Evolutionary conservation across 1,140 invertebrate species (phyloP).

Genomic region (Drosophila orosa): DNA sequence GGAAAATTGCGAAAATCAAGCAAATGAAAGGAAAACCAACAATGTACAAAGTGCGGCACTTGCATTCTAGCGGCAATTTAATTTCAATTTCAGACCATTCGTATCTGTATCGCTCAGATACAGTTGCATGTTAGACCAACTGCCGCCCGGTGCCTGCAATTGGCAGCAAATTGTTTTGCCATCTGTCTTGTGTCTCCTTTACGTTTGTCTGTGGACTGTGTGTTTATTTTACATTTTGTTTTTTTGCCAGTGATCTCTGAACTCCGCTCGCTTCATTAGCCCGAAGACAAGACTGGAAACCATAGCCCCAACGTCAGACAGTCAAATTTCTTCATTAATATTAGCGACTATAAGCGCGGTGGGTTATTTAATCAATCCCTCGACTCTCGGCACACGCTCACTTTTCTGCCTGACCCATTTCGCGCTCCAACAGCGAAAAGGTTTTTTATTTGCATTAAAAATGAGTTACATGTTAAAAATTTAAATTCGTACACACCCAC

Average conservation of each 20-base stretch:
- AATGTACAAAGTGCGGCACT: constrained; percentile 42
- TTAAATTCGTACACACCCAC: constrained; percentile 79
- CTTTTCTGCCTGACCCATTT: constrained; percentile 73
- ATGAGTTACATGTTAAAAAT: constrained; percentile 81
- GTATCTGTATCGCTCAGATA: constrained; percentile 42
- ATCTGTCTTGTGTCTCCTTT: constrained; percentile 35
- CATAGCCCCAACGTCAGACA: constrained; percentile 24
- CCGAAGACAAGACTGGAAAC: constrained; percentile 16
- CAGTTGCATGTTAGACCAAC: constrained; percentile 53
- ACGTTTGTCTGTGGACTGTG: not conserved
- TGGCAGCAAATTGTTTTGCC: constrained; percentile 41
- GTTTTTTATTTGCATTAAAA: constrained; percentile 80
- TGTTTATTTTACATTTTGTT: constrained; percentile 13
- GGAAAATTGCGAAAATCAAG: constrained; percentile 52
- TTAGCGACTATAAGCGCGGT: constrained; percentile 29
- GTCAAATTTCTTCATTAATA: constrained; percentile 64
- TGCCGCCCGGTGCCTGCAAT: constrained; percentile 40
- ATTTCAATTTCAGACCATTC: constrained; percentile 60
- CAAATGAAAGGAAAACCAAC: constrained; percentile 48
- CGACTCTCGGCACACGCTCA: constrained; percentile 48
- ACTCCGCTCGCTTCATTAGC: constrained; percentile 48
- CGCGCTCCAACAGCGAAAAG: constrained; percentile 46
- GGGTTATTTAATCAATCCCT: constrained; percentile 60
- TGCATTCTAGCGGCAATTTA: constrained; percentile 71
- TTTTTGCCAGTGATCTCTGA: constrained; percentile 17